A percentile compares a stretch with the other conserved stretches of the same genome.
Conservation (phyloP, 1,140 invertebrate genomes). For the Drosophila kohkoa region DNA sequence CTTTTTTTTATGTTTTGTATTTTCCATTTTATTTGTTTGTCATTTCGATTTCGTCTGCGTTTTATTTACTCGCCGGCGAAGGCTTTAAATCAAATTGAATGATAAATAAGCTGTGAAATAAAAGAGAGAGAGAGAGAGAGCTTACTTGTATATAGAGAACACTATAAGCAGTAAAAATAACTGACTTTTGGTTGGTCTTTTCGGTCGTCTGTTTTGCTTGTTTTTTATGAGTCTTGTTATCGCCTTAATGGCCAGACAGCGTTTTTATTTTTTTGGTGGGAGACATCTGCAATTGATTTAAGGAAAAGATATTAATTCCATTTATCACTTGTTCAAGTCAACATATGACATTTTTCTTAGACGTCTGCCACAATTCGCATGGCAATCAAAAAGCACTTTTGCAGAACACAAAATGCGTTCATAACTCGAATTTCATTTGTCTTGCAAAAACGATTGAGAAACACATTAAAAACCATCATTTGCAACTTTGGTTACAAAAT, state of each 20-base stretch:
- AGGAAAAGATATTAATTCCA: constrained; percentile 6
- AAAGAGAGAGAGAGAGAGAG: constrained; percentile 25
- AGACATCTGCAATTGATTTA: constrained; percentile 42
- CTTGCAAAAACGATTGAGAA: constrained; percentile 58
- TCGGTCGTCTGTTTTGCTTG: constrained; percentile 27
- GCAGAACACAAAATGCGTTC: constrained; percentile 33
- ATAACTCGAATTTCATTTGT: constrained; percentile 64
- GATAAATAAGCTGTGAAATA: constrained; percentile 62
- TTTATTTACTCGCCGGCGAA: constrained; percentile 45
- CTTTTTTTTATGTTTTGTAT: constrained; percentile 15
- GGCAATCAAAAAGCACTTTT: constrained; percentile 65
- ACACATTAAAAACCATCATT: constrained; percentile 82
- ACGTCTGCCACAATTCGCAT: neutral
- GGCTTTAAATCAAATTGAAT: constrained; percentile 69
- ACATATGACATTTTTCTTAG: constrained; percentile 1
- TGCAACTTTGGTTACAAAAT: constrained; percentile 83
- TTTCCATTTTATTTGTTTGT: constrained; percentile 51
- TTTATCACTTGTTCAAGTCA: neutral
- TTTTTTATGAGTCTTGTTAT: constrained; percentile 64
- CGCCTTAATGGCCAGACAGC: constrained; percentile 17
- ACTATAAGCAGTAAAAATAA: constrained; percentile 15
- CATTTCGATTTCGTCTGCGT: constrained; percentile 63
- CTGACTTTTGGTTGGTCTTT: constrained; percentile 41
- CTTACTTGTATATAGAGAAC: neutral
- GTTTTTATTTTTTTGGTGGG: neutral